Evolutionary conservation across 2,797 vertebrate genomes (phyloP).

Genomic region (Microctenopoma lineatum): DNA sequence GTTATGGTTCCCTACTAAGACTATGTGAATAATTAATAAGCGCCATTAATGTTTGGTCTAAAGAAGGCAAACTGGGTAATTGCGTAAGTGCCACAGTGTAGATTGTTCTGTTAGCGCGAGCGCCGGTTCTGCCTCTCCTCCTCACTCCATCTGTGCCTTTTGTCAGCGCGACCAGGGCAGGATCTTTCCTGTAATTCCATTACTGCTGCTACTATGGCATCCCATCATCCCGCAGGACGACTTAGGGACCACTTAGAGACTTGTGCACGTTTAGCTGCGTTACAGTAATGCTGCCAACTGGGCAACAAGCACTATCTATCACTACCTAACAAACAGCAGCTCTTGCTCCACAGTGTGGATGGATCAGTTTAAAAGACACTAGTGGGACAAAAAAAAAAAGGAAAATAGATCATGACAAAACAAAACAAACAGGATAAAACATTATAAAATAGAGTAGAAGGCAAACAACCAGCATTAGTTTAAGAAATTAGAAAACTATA

Average conservation of each 20-base stretch:
- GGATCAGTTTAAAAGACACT: slow-evolving; percentile 59
- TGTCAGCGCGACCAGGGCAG: slow-evolving; percentile 63
- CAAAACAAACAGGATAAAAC: background rate
- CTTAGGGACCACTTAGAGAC: slow-evolving; percentile 80
- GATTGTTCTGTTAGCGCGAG: slow-evolving; percentile 58
- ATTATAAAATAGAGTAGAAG: background rate
- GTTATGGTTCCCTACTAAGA: slow-evolving; percentile 70
- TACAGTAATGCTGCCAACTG: slow-evolving; percentile 77
- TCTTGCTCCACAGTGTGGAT: slow-evolving; percentile 50
- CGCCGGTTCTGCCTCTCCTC: slow-evolving; percentile 40
- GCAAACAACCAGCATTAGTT: background rate
- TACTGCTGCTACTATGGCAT: slow-evolving; percentile 75
- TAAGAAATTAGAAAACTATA: background rate
- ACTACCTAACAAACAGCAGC: slow-evolving; percentile 72
- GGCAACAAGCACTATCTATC: slow-evolving; percentile 78
- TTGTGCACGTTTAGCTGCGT: slow-evolving; percentile 72
- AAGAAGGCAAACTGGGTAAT: slow-evolving; percentile 71
- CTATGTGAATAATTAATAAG: slow-evolving; percentile 78
- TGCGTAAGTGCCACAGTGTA: slow-evolving; percentile 72
- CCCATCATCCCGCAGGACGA: slow-evolving; percentile 79
- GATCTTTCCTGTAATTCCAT: slow-evolving; percentile 80
- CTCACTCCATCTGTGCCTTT: slow-evolving; percentile 69
- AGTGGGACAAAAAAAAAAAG: slow-evolving; percentile 43
- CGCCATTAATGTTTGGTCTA: slow-evolving; percentile 64
- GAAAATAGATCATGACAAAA: slow-evolving; percentile 36